Conservation (phyloP, 2,888 invertebrate species). For the Gibbula magus region DNA sequence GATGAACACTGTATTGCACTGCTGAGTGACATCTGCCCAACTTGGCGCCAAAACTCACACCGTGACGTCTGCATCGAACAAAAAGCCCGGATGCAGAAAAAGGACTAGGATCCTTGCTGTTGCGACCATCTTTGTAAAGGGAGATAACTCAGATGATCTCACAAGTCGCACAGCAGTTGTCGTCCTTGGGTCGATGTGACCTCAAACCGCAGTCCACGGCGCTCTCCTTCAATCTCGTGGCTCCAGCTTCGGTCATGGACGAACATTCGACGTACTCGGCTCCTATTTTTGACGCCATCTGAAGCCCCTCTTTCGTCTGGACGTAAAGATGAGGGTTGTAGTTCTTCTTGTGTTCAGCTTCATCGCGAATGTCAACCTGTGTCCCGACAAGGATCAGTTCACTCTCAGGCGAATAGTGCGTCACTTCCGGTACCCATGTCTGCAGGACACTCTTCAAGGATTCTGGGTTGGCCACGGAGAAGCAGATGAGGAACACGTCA, state of each 20-base stretch:
- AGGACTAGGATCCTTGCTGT: constrained; percentile 7
- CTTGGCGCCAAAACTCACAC: too few species aligned
- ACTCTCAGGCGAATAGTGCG: constrained; percentile 60
- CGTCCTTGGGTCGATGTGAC: constrained; percentile 30
- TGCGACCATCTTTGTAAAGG: background rate
- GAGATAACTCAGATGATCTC: constrained; percentile 30
- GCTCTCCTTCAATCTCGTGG: constrained; percentile 43
- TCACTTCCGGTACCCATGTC: constrained; percentile 68
- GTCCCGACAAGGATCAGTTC: constrained; percentile 68
- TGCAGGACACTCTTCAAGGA: constrained; percentile 63
- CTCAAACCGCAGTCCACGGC: constrained; percentile 39
- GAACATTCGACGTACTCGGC: constrained; percentile 65
- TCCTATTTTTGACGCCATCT: constrained; percentile 51
- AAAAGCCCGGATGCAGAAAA: background rate
- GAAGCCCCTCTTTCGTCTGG: constrained; percentile 51
- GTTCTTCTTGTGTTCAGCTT: constrained; percentile 32
- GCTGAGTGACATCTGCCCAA: too few species aligned
- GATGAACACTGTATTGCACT: too few species aligned
- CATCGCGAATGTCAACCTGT: constrained; percentile 59
- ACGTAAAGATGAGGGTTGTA: constrained; percentile 30
- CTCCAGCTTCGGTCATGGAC: constrained; percentile 58
- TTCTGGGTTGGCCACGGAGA: constrained; percentile 62
- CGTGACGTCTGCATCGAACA: background rate
- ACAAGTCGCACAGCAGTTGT: constrained; percentile 29
- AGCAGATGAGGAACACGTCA: constrained; percentile 71